These are phyloP conservation scores for Germaria angustata DNA, from an alignment of 2,888 invertebrate species.

Conservation along the genomic window DNA sequence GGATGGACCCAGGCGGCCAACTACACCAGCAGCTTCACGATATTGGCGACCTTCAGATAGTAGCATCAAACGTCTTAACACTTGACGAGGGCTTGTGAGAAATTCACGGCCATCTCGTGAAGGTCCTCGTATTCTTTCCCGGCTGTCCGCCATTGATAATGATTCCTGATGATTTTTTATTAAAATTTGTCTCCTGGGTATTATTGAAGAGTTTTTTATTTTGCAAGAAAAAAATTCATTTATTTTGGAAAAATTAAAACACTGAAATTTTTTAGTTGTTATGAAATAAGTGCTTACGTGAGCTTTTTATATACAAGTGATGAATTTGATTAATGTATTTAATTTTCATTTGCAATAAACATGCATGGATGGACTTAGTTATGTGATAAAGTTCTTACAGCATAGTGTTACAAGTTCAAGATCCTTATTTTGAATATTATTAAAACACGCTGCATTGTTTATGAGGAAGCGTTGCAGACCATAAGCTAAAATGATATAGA, in stretches of 20 bases:
- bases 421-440: neutral
- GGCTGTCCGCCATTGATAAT: conserved; percentile 84
- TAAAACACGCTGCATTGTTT: neutral
- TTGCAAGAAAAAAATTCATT: conserved; percentile 1
- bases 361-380: neutral
- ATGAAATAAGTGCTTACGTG: conserved; percentile 43
- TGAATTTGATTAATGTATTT: conserved; percentile 14
- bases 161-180: conserved; percentile 76
- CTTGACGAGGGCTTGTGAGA: conserved; percentile 85
- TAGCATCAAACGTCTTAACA: conserved; percentile 86
- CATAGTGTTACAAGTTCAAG: neutral
- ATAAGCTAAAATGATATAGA: conserved; percentile 2
- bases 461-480: neutral
- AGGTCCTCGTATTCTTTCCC: conserved; percentile 86
- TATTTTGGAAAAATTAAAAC: conserved; percentile 2
- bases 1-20: conserved; percentile 88
- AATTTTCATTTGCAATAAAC: neutral
- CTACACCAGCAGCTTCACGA: conserved; percentile 92
- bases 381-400: conserved; percentile 33
- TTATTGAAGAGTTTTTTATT: conserved; percentile 34
- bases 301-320: conserved; percentile 59
- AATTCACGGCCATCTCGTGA: conserved; percentile 82
- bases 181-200: conserved; percentile 73
- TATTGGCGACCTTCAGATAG: conserved; percentile 93
- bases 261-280: neutral